Conservation (phyloP, 2,113 vertebrate species). For the Alces alces region DNA sequence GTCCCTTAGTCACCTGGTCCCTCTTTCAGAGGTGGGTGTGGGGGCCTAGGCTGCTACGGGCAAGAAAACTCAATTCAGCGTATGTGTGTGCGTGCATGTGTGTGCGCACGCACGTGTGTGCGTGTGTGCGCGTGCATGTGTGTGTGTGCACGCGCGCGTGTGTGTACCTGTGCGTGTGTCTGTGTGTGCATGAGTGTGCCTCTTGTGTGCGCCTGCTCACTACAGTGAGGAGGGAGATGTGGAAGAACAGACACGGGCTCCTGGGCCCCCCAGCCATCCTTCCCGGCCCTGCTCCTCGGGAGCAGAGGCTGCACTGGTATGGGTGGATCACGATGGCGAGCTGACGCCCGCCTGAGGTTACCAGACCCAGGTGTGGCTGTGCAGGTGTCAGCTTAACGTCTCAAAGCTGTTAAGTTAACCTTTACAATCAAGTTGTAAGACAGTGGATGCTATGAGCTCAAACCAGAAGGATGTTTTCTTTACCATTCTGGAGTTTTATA, state of each 20-base stretch:
- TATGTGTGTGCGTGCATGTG: too few species aligned
- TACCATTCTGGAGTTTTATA: not conserved
- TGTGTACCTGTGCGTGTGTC: not conserved
- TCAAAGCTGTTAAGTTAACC: not conserved
- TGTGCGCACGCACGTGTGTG: fast-evolving
- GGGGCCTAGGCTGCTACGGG: not conserved
- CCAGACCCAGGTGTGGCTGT: not conserved
- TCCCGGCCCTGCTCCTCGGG: not conserved
- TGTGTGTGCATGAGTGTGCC: fast-evolving
- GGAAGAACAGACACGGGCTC: not conserved
- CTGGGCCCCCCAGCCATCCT: not conserved
- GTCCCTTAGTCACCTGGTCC: not conserved
- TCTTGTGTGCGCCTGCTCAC: not conserved
- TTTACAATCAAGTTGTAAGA: not conserved
- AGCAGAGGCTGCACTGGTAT: not conserved
- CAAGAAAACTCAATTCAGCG: not conserved
- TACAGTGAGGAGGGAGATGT: not conserved
- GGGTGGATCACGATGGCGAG: fast-evolving
- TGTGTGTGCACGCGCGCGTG: fast-evolving
- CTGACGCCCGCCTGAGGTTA: not conserved
- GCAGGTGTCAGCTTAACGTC: not conserved
- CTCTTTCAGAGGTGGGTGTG: too few species aligned
- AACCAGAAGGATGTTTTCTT: not conserved
- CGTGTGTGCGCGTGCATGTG: fast-evolving
- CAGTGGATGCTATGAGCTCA: not conserved